Evolutionary conservation across 2,888 invertebrate genomes (phyloP).

Genomic region (Hemaris fuciformis): DNA sequence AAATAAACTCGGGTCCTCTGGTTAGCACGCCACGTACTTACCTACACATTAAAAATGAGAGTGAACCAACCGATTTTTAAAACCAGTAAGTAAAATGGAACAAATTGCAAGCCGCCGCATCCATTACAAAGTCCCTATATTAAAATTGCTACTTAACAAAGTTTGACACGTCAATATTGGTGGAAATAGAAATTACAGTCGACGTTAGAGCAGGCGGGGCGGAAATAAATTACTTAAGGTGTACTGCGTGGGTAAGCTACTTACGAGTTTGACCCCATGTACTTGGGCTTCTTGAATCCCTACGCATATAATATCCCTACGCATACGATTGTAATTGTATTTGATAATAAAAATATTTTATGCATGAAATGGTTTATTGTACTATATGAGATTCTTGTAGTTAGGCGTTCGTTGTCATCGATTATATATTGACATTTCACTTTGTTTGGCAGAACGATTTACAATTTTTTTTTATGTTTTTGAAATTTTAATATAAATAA

Average conservation of each 20-base stretch:
- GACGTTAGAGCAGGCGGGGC: neutral
- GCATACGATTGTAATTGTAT: neutral
- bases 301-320: neutral
- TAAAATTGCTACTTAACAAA: conserved; percentile 11
- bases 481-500: too few relatives aligned
- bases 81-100: neutral
- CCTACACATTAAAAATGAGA: neutral
- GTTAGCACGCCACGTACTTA: too few relatives aligned
- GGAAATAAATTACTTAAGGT: conserved; percentile 1
- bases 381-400: too few relatives aligned
- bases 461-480: too few relatives aligned
- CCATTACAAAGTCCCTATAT: neutral
- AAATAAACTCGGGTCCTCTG: too few relatives aligned
- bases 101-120: neutral
- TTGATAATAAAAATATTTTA: too few relatives aligned
- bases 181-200: neutral
- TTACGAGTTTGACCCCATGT: neutral
- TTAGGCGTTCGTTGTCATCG: too few relatives aligned
- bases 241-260: neutral
- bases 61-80: neutral
- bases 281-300: neutral
- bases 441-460: too few relatives aligned
- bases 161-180: neutral
- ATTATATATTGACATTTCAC: too few relatives aligned
- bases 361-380: too few relatives aligned